Conservation (phyloP, 2,888 invertebrate genomes). For the Eumacrocentrus americanus region DNA sequence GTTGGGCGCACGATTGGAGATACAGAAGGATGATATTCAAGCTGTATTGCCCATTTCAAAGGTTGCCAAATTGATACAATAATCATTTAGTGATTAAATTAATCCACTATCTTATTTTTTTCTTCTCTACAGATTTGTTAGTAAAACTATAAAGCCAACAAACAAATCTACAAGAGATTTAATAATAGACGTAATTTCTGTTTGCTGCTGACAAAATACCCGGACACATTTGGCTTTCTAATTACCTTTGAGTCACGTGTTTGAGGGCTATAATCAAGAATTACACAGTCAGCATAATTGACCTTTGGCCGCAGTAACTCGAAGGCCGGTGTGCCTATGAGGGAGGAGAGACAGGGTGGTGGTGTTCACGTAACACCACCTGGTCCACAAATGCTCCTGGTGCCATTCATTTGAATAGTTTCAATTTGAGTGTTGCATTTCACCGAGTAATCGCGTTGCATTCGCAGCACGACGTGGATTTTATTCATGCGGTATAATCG, state of each 20-base stretch:
- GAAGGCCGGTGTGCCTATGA: constrained; percentile 5
- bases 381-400: background rate
- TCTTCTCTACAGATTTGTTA: too few species aligned
- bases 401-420: constrained; percentile 25
- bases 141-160: too few species aligned
- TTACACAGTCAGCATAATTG: constrained; percentile 24
- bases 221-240: background rate
- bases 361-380: background rate
- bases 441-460: constrained; percentile 18
- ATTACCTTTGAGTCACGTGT: background rate
- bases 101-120: too few species aligned
- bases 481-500: constrained; percentile 12
- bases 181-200: too few species aligned
- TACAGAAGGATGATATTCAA: constrained; percentile 93
- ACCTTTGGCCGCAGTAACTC: constrained; percentile 13
- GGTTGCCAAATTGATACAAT: constrained; percentile 66
- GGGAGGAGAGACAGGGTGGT: too few species aligned
- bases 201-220: background rate
- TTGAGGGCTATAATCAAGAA: constrained; percentile 21
- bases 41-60: constrained; percentile 93
- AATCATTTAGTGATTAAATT: background rate
- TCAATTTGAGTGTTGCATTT: constrained; percentile 14
- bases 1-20: constrained; percentile 82
- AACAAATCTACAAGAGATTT: too few species aligned
- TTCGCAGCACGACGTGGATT: background rate